Conservation (phyloP, 2,797 vertebrate genomes). For the Pseudopleuronectes americanus region DNA sequence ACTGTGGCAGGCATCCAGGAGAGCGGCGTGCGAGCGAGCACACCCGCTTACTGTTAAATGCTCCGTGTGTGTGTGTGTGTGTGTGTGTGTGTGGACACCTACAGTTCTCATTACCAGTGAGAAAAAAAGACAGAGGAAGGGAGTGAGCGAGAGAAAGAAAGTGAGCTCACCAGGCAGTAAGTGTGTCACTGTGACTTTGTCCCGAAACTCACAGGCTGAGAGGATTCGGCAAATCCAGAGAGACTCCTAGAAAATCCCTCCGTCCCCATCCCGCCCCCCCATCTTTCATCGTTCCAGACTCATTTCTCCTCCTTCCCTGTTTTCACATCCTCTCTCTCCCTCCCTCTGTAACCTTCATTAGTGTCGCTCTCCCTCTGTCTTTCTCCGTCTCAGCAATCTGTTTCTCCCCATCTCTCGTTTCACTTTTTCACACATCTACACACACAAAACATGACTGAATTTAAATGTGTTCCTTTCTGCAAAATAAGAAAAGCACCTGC, state of each 20-base stretch:
- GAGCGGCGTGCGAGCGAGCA: slow-evolving; percentile 17
- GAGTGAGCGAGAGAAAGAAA: slow-evolving; percentile 13
- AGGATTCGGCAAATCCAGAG: slow-evolving; percentile 71
- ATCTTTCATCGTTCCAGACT: slow-evolving; percentile 49
- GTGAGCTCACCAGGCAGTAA: slow-evolving; percentile 62
- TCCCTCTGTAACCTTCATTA: slow-evolving; percentile 62
- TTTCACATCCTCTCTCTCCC: slow-evolving; percentile 42
- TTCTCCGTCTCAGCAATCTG: slow-evolving; percentile 37
- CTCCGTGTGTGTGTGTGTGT: slow-evolving; percentile 45
- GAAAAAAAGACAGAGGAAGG: slow-evolving; percentile 38
- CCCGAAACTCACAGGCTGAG: slow-evolving; percentile 61
- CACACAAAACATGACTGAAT: slow-evolving; percentile 20
- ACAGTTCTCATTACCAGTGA: slow-evolving; percentile 65
- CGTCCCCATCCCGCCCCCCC: slow-evolving; percentile 33
- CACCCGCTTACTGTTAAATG: slow-evolving; percentile 44
- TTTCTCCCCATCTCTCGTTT: slow-evolving; percentile 29
- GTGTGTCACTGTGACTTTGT: slow-evolving; percentile 80
- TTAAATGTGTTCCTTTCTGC: slow-evolving; percentile 40
- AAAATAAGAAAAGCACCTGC: slow-evolving; percentile 53
- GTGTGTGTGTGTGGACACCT: slow-evolving; percentile 58
- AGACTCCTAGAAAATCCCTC: slow-evolving; percentile 62
- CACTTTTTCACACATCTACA: slow-evolving; percentile 31
- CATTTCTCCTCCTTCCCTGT: slow-evolving; percentile 43
- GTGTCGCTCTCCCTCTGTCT: slow-evolving; percentile 33
- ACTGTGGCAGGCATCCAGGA: slow-evolving; percentile 58